These are phyloP conservation scores for Mechanitis messenoides DNA, from an alignment of 2,888 invertebrate genomes.

Conservation along the genomic window DNA sequence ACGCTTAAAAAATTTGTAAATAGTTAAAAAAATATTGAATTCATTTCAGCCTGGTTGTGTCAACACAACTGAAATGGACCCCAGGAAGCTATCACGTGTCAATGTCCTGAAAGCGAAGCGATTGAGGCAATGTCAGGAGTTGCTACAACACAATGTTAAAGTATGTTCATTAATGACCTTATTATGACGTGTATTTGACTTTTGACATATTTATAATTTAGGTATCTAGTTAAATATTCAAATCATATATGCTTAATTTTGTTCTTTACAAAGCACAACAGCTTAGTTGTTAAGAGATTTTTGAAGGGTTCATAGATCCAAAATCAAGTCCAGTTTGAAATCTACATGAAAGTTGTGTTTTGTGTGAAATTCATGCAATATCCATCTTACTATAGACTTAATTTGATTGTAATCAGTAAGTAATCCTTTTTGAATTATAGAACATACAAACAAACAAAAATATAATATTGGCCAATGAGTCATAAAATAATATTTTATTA, in stretches of 20 bases:
- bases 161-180: conserved; percentile 32
- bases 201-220: background rate
- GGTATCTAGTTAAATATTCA: too few relatives aligned
- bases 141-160: conserved; percentile 60
- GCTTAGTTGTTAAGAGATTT: too few relatives aligned
- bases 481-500: background rate
- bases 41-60: conserved; percentile 95
- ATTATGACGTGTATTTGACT: background rate
- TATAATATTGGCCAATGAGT: background rate
- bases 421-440: too few relatives aligned
- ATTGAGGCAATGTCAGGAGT: conserved; percentile 53
- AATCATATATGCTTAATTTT: too few relatives aligned
- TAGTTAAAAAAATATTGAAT: background rate
- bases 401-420: too few relatives aligned
- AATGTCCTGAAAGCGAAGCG: conserved; percentile 56
- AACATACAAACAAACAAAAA: background rate
- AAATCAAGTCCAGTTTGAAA: too few relatives aligned
- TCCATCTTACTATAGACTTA: too few relatives aligned
- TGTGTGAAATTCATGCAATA: too few relatives aligned
- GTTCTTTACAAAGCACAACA: too few relatives aligned
- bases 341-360: too few relatives aligned
- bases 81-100: conserved; percentile 92
- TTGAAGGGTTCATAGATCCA: too few relatives aligned
- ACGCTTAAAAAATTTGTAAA: background rate
- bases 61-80: conserved; percentile 98